Conservation (phyloP, 2,113 vertebrate genomes). For the Aythya baeri region DNA sequence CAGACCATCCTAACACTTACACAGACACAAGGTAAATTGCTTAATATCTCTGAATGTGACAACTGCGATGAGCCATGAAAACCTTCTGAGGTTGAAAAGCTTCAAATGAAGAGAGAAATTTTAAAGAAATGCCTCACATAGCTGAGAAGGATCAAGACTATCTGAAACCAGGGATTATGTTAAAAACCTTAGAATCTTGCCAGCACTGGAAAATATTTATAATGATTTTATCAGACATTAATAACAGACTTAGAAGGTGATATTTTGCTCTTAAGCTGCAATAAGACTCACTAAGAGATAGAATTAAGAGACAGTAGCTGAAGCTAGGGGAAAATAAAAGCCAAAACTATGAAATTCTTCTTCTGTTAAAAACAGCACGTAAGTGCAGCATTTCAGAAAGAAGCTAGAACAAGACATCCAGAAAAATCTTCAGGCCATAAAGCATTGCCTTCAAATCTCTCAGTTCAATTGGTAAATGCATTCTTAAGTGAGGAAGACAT, state of each 20-base stretch:
- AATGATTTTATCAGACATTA: not conserved
- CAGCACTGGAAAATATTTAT: not conserved
- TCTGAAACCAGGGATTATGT: not conserved
- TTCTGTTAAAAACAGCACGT: not conserved
- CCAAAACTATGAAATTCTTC: not conserved
- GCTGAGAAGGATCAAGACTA: not conserved
- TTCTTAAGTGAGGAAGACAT: not conserved
- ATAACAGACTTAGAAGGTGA: not conserved
- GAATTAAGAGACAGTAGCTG: not conserved
- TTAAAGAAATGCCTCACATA: not conserved
- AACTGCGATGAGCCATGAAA: not conserved
- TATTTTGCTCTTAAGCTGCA: not conserved
- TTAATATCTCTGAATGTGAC: not conserved
- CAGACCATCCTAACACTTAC: not conserved
- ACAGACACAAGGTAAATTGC: not conserved
- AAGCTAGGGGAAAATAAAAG: not conserved
- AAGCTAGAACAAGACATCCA: not conserved
- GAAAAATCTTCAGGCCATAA: not conserved
- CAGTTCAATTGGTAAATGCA: not conserved
- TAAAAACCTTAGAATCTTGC: not conserved
- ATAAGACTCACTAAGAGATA: not conserved
- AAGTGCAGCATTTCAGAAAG: not conserved
- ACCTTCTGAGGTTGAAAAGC: not conserved
- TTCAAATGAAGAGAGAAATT: not conserved
- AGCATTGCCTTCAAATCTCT: not conserved